Conservation (phyloP, 1,140 invertebrate genomes). For the Centruroides vittatus region DNA sequence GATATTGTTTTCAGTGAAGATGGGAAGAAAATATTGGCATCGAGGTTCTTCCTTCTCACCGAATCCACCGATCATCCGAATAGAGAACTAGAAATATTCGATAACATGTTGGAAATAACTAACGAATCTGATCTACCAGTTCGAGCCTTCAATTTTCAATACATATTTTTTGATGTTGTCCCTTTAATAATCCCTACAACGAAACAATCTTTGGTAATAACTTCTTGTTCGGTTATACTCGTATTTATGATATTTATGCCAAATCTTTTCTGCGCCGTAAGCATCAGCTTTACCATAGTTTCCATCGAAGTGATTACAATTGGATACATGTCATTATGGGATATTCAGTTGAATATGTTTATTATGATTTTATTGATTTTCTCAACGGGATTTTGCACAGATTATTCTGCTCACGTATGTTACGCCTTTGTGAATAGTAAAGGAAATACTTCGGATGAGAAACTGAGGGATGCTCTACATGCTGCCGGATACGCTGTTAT, state of each 20-base stretch:
- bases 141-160: constrained; percentile 83
- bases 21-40: constrained; percentile 57
- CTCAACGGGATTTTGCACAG: constrained; percentile 94
- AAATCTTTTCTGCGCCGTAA: constrained; percentile 76
- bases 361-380: constrained; percentile 98
- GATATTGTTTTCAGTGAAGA: constrained; percentile 70
- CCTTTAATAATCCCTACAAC: constrained; percentile 80
- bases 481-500: constrained; percentile 81
- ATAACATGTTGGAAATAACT: constrained; percentile 70
- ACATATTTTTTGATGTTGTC: constrained; percentile 88
- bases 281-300: constrained; percentile 87
- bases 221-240: constrained; percentile 88
- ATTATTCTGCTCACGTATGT: constrained; percentile 92
- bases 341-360: constrained; percentile 85
- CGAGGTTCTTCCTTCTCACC: constrained; percentile 68
- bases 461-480: constrained; percentile 71
- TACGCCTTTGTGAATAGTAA: constrained; percentile 83
- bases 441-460: constrained; percentile 33
- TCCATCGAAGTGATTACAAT: constrained; percentile 88
- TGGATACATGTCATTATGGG: constrained; percentile 91
- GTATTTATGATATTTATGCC: constrained; percentile 91
- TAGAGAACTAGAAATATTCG: constrained; percentile 74
- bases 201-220: constrained; percentile 57
- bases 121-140: constrained; percentile 60
- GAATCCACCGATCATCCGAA: constrained; percentile 65